These are phyloP conservation scores for Shargacucullia verbasci DNA, from an alignment of 2,888 invertebrate species.

Conservation along the genomic window DNA sequence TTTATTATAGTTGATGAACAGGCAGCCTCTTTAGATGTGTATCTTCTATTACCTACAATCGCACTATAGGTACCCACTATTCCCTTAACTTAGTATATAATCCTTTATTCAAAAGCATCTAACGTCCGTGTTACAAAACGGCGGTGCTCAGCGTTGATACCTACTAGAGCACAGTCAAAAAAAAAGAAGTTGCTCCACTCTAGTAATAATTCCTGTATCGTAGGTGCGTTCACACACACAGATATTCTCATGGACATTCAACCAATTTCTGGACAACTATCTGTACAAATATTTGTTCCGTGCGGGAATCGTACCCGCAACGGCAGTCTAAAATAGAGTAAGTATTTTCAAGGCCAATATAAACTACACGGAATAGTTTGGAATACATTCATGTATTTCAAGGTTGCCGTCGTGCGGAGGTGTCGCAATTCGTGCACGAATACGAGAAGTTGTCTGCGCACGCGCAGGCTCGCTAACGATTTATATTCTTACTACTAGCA, in stretches of 20 bases:
- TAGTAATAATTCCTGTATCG: too few species aligned
- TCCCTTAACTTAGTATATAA: too few species aligned
- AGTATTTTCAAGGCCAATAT: constrained; percentile 38
- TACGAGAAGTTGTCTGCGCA: constrained; percentile 25
- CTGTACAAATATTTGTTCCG: too few species aligned
- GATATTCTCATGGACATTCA: too few species aligned
- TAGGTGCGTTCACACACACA: too few species aligned
- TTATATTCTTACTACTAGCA: constrained; percentile 17
- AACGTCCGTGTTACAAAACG: too few species aligned
- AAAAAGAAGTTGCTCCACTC: too few species aligned
- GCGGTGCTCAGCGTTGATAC: too few species aligned
- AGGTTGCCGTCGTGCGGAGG: constrained; percentile 34
- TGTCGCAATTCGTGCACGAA: constrained; percentile 45
- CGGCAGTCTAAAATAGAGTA: too few species aligned
- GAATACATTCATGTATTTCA: constrained; percentile 43
- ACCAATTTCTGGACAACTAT: too few species aligned
- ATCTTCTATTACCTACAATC: background rate
- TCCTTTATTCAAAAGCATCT: constrained; percentile 32
- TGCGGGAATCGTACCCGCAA: too few species aligned
- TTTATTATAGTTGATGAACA: constrained; percentile 21
- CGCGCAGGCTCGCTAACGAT: constrained; percentile 22
- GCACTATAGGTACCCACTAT: constrained; percentile 29
- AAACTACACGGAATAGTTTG: constrained; percentile 31
- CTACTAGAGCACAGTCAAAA: too few species aligned
- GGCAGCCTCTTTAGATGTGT: constrained; percentile 7